Evolutionary conservation across 2,113 vertebrate genomes (phyloP).

Genomic region (Calonectris borealis): DNA sequence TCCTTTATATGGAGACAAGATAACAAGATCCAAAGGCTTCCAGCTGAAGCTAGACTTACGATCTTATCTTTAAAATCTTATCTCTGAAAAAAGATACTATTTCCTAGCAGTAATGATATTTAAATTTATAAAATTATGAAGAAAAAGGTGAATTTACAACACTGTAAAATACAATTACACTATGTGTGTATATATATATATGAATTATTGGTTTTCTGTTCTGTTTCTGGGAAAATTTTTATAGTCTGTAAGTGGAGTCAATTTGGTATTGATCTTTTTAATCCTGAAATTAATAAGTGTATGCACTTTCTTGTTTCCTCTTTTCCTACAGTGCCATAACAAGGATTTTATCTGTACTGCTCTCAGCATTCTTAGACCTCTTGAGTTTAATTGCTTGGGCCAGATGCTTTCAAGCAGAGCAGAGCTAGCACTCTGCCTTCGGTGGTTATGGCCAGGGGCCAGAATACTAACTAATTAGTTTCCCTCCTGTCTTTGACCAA

Average conservation of each 20-base stretch:
- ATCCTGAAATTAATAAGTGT: neutral
- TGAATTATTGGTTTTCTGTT: neutral
- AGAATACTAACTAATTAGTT: neutral
- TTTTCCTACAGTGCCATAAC: accelerated
- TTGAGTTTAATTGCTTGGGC: neutral
- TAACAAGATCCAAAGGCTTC: neutral
- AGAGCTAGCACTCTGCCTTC: neutral
- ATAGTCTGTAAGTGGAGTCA: neutral
- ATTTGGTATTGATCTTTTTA: neutral
- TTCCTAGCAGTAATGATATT: neutral
- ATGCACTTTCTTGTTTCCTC: neutral
- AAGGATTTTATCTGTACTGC: neutral
- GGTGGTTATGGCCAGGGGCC: neutral
- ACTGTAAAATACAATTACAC: neutral
- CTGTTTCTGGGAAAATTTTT: neutral
- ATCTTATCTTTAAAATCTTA: neutral
- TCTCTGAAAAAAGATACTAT: neutral
- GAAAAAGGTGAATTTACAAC: neutral
- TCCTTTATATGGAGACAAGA: neutral
- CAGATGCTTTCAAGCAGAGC: neutral
- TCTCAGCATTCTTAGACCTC: neutral
- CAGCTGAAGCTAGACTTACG: neutral
- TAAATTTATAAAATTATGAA: neutral
- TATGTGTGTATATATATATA: accelerated
- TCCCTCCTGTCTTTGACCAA: neutral